Evolutionary conservation across 1,140 invertebrate species (phyloP), one percentile per base, ranked within the genome.

Genomic region (Tribolium madens): DNA sequence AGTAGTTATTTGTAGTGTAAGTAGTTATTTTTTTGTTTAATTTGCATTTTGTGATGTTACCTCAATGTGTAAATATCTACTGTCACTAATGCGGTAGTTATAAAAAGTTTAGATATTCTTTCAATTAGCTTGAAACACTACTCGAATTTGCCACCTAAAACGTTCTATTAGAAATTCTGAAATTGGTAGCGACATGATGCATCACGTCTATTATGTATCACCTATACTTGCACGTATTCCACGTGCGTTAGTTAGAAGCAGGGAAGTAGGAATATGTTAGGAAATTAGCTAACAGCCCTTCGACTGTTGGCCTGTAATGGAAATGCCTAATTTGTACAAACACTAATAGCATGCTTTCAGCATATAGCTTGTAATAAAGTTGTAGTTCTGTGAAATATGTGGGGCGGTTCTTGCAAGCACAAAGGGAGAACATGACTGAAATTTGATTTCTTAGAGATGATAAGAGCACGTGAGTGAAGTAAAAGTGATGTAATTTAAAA

Each of bases 281-380:
- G 15, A 57, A 57, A 57, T 57, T 57, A 57, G 10, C 18, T 42
- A 50, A 50, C 52, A 57, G 52, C 17, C 52, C 52, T 42, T 57
- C 52, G 52, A 57, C 15, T 21, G 52, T 57, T 57, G 52, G 15
- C 18, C 18, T 21, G 52, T 57, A 57, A 57, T 57, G 52, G 52
- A 57, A 57, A 57, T 57, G 17, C 52, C 52, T 57, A 57, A 57
- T 57, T 57, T 21, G 52, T 57, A 57, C 52, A 57, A 57, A 57
- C 52, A 57, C 52, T 57, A 57, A 57, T 57, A 57, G 52, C 52
- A 21, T 17, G 52, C 52, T 57, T 21, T 57, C 52, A 57, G 52
- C 52, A 57, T 57, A 57, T 57, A 26, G 15, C 52, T 57, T 17
- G 52, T 21, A 57, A 21, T 57, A 57, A 57, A 57, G 52, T 26